These are phyloP conservation scores for Uria aalge DNA, from an alignment of 2,113 vertebrate species.

Conservation along the genomic window DNA sequence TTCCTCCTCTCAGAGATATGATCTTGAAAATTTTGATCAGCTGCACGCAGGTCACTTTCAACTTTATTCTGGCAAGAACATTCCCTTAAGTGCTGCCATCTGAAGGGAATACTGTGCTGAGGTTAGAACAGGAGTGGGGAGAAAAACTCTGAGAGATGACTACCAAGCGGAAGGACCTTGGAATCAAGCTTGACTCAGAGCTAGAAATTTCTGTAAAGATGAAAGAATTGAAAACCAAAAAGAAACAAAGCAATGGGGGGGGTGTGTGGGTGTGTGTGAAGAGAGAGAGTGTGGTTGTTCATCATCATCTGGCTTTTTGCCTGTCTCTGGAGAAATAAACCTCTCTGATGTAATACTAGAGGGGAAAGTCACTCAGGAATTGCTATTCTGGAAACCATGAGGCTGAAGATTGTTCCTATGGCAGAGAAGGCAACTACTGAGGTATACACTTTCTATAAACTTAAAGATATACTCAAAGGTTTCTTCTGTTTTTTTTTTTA, in stretches of 20 bases:
- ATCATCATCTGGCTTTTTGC: not conserved
- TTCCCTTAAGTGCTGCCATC: not conserved
- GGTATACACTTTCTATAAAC: not conserved
- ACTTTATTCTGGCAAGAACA: not conserved
- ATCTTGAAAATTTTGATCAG: not conserved
- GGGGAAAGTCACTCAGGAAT: not conserved
- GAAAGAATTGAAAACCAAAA: not conserved
- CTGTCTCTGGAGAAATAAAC: not conserved
- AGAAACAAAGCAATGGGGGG: not conserved
- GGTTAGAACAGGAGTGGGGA: not conserved
- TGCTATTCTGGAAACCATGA: not conserved
- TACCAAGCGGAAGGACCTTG: not conserved
- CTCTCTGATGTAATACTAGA: not conserved
- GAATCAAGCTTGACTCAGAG: not conserved
- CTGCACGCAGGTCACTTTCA: not conserved
- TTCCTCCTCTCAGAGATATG: not conserved
- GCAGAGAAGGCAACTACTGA: not conserved
- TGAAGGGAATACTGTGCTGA: not conserved
- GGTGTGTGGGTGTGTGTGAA: too few species aligned
- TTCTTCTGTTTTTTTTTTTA: not conserved
- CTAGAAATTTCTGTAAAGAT: not conserved
- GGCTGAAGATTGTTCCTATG: not conserved
- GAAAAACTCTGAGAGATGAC: not conserved
- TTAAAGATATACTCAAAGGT: not conserved
- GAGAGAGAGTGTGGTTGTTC: not conserved